A percentile compares a stretch with the other conserved stretches of the same genome.
Conservation (phyloP, 2,888 invertebrate species). For the Trypoxylon attenuatum region DNA sequence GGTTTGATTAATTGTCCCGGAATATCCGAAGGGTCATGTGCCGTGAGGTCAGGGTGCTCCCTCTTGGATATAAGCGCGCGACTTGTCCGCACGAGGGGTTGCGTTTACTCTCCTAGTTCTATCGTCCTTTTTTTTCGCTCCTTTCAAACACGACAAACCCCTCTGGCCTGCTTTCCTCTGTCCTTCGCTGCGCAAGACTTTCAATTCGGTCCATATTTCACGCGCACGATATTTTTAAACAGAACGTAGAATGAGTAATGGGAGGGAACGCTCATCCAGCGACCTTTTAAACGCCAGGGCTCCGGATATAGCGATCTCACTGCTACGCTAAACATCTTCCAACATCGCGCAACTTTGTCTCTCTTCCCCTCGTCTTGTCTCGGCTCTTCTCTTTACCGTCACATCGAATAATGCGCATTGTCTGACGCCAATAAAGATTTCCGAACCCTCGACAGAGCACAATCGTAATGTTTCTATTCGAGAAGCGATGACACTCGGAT, state of each 20-base stretch:
- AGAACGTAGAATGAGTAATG: conserved; percentile 60
- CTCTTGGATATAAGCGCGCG: conserved; percentile 24
- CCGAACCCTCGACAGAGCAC: not conserved
- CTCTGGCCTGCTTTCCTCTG: conserved; percentile 19
- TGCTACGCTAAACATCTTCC: conserved; percentile 24
- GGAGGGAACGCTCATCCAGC: conserved; percentile 39
- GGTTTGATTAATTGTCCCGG: conserved; percentile 65
- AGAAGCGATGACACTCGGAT: not conserved
- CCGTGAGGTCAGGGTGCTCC: conserved; percentile 39
- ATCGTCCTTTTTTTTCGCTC: conserved; percentile 31
- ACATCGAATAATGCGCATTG: conserved; percentile 27
- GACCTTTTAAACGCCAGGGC: conserved; percentile 32
- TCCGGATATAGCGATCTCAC: conserved; percentile 39
- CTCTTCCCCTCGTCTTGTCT: too few relatives aligned
- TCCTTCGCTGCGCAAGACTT: conserved; percentile 51
- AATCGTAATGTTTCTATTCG: not conserved
- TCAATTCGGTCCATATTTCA: conserved; percentile 66
- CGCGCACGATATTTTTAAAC: conserved; percentile 62
- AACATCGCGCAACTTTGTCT: too few relatives aligned
- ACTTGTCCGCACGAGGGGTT: conserved; percentile 46
- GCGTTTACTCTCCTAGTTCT: conserved; percentile 31
- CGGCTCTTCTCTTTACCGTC: too few relatives aligned
- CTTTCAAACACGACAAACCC: conserved; percentile 48
- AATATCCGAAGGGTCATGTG: conserved; percentile 54
- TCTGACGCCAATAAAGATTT: conserved; percentile 9